Evolutionary conservation across 2,888 invertebrate genomes (phyloP).

Genomic region (Limnephilus lunatus): DNA sequence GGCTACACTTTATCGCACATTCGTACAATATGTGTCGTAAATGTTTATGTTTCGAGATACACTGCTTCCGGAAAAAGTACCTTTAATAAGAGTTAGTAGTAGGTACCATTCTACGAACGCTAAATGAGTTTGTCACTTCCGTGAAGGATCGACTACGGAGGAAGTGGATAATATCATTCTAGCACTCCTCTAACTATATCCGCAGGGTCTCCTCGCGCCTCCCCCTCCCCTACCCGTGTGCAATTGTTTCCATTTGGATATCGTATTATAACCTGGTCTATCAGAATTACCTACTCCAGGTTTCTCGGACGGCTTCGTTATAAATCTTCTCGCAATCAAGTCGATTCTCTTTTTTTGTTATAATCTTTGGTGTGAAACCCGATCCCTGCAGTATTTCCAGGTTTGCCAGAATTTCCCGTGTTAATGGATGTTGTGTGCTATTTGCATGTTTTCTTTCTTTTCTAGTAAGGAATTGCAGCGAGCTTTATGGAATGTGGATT

Average conservation of each 20-base stretch:
- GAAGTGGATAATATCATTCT: constrained; percentile 22
- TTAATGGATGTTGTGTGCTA: constrained; percentile 4
- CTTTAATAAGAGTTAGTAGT: background rate
- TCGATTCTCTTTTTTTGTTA: background rate
- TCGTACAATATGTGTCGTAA: background rate
- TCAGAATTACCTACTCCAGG: constrained; percentile 11
- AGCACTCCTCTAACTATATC: constrained; percentile 34
- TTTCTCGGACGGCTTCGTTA: constrained; percentile 20
- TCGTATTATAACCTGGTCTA: background rate
- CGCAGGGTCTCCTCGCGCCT: background rate
- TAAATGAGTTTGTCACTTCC: constrained; percentile 27
- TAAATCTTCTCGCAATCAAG: constrained; percentile 22
- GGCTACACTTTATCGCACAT: background rate
- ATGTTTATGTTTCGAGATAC: constrained; percentile 30
- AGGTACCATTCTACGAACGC: background rate
- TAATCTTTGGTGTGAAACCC: constrained; percentile 8
- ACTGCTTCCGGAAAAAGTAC: constrained; percentile 20
- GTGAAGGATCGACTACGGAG: constrained; percentile 10
- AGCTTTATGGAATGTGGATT: constrained; percentile 25
- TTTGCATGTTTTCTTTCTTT: constrained; percentile 28
- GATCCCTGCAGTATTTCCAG: background rate
- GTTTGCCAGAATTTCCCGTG: background rate
- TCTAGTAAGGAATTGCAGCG: constrained; percentile 4
- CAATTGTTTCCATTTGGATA: constrained; percentile 26
- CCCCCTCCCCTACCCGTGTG: background rate